Percentiles rank a stretch among this genome's conserved stretches.
Evolutionary conservation across 2,888 invertebrate species (phyloP).

Genomic region (Balanococcus diminutus): DNA sequence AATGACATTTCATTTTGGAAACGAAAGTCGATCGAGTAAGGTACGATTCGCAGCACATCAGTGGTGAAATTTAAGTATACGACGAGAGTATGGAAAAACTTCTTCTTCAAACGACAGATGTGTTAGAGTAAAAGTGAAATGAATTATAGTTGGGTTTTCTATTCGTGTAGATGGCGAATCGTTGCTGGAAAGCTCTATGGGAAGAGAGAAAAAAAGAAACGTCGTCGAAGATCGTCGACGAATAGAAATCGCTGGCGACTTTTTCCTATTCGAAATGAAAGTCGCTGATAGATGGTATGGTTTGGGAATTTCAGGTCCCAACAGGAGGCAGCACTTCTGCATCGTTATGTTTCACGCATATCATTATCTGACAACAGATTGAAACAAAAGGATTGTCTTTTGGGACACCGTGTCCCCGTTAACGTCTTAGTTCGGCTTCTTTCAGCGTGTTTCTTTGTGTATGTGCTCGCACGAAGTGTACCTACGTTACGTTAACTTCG

Average conservation of each 20-base stretch:
- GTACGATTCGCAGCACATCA: neutral
- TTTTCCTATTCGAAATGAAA: constrained; percentile 48
- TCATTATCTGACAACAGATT: constrained; percentile 54
- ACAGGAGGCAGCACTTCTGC: constrained; percentile 56
- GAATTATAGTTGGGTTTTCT: neutral
- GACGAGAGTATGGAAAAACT: neutral
- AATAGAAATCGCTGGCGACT: constrained; percentile 51
- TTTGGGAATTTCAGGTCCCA: constrained; percentile 54
- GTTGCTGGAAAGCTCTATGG: neutral
- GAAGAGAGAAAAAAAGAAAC: neutral
- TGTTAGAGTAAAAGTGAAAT: neutral
- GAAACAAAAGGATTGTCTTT: constrained; percentile 53
- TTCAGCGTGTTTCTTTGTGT: constrained; percentile 28
- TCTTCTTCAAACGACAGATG: neutral
- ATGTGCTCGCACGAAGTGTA: neutral
- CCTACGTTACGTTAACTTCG: neutral
- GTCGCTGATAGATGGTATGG: constrained; percentile 54
- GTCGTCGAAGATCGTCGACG: constrained; percentile 19
- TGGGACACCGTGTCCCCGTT: constrained; percentile 48
- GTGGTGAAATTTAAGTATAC: neutral
- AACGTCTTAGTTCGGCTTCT: constrained; percentile 48
- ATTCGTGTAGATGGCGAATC: neutral
- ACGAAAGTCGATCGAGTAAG: neutral
- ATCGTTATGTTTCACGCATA: constrained; percentile 54
- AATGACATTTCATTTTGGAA: neutral